These are phyloP conservation scores for Muscina levida DNA, from an alignment of 2,888 invertebrate genomes.

Conservation along the genomic window DNA sequence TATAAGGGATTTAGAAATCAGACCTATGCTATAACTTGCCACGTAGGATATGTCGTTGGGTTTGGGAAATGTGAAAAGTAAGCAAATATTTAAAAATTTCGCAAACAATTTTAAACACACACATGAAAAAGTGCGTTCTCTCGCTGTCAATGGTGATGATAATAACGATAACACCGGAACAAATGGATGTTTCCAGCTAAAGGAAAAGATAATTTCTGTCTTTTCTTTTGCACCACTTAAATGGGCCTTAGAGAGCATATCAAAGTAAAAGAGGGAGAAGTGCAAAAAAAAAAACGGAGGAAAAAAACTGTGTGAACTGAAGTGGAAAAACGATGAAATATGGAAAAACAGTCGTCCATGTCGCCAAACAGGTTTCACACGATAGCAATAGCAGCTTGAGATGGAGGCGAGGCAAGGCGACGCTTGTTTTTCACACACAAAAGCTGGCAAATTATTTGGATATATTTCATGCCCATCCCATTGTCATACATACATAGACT, in stretches of 20 bases:
- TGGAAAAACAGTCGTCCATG: neutral
- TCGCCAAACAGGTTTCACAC: neutral
- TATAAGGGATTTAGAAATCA: neutral
- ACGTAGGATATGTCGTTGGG: too few relatives aligned
- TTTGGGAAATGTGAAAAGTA: too few relatives aligned
- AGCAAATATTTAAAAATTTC: constrained; percentile 13
- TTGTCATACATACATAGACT: neutral
- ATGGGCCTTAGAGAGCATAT: neutral
- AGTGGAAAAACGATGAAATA: constrained; percentile 17
- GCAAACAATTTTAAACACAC: neutral
- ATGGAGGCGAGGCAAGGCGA: too few relatives aligned
- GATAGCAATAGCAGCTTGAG: neutral
- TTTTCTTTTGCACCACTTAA: neutral
- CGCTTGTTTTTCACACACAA: constrained; percentile 3
- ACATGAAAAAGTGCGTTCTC: neutral
- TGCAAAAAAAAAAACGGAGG: neutral
- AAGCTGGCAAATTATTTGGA: constrained; percentile 33
- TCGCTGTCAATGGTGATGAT: neutral
- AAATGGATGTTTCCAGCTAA: neutral
- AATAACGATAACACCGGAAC: neutral
- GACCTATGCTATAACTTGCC: neutral
- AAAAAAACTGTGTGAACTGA: neutral
- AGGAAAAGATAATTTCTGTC: neutral
- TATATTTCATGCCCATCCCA: constrained; percentile 18
- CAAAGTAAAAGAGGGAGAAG: neutral